Conservation (phyloP, 1,140 invertebrate genomes). For the Caenorhabditis elegans region WBcel235 BX284602.5:10062501-10063000, state of each 20-base stretch:
- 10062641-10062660: constrained; percentile 44
- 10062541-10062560: constrained; percentile 40
- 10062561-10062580: constrained; percentile 44
- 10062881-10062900: not conserved
- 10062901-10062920: not conserved
- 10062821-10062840: constrained; percentile 1
- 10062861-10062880: constrained; percentile 17
- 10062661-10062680: constrained; percentile 29
- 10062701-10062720: not conserved
- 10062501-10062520: not conserved
- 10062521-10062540: constrained; percentile 23
- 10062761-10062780: not conserved
- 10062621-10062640: constrained; percentile 42
- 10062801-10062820: constrained; percentile 25
- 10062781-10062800: not conserved
- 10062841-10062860: constrained; percentile 34
- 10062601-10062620: constrained; percentile 1
- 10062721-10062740: not conserved
- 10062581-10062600: constrained; percentile 42
- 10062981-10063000: constrained; percentile 62
- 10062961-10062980: constrained; percentile 44
- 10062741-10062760: not conserved
- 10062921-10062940: constrained; percentile 2
- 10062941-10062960: constrained; percentile 32
- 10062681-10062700: constrained; percentile 38